Base-by-base conservation (phyloP, 37 sponge, comb jelly and placozoan genomes). In the Dysidea cf. avara region DNA sequence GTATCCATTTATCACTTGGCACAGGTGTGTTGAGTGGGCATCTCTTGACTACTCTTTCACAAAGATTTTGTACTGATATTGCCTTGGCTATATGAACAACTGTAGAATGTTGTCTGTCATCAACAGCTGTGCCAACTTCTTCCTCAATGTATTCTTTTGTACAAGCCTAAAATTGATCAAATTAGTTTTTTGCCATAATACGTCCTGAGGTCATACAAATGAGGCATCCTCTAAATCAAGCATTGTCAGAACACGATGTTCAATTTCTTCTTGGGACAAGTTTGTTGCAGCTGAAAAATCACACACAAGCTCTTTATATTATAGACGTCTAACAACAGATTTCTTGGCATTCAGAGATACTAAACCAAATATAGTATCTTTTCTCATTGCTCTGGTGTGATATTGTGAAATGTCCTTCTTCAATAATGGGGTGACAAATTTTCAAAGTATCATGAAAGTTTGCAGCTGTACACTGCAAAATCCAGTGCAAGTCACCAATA, bases 351-450 rank as follows among this genome's bases (percentile, higher is more conserved):
- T 74, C 25, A 54, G 68, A 21, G 57, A 49, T 38, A 76, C 40
- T 31, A 74, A 57, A 40, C 81, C 81, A 81, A 81, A 81, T 29
- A 39, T 34, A 32, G 18, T 49, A 54, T 21, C 65, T 48, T 34
- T 62, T 24, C 66, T 32, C 73, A 81, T 69, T 28, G 81, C 81
- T 64, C 81, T 26, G n/a, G 71, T 61, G 36, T 79, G 71, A 47
- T 28, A 79, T 33, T 60, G 52, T 22, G 81, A 63, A 48, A 75
- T 39, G 50, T 66, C 20, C 29, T 34, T 38, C 49, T 82, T 75
- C 12, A 26, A 78, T 68, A 13, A 78, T 40, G n/a, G n/a, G n/a
- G n/a, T n/a, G n/a, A n/a, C n/a, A n/a, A n/a, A n/a, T 30, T 26
- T 74, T 61, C 7, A 60, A 34, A 25, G 75, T 62, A 39, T 18